Base-by-base conservation (phyloP, 1,140 invertebrate genomes). In the Polypedilum vanderplanki region DNA sequence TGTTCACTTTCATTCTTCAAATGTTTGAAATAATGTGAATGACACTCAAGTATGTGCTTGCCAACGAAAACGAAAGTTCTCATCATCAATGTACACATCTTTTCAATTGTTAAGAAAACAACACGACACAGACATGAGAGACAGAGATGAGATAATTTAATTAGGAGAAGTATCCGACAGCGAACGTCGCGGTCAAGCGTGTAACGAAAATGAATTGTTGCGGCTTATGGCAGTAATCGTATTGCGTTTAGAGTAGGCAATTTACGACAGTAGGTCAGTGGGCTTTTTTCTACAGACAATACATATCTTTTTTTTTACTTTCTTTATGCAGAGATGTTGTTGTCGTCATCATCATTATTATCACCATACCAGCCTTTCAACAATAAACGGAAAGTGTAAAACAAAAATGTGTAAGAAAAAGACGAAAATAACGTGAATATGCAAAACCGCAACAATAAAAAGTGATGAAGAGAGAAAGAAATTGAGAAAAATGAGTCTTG, bases 261-360 rank as follows among this genome's bases (percentile, higher is more conserved):
- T 57, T 57, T 57, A n/a, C 46, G 46, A 57, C 65, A 70, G 65
- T 70, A 70, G 65, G 65, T 70, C 65, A 70, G 65, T 70, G 65
- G 65, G 65, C 17, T 20, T 70, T 70, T 70, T 18, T 20, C 18
- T 4, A n/a, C 24, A 33, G 24, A 33, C 24, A 33, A 33, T 33
- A 33, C 5, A 33, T n/a, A n/a, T n/a, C n/a, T n/a, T n/a, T n/a
- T n/a, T 57, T n/a, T 57, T n/a, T 12, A 12, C 46, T 57, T 57
- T 57, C 46, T 57, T 57, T 57, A 12, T 33, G 24, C 24, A 1
- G 24, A 33, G 24, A 33, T 33, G 24, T 33, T 33, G 24, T 33
- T n/a, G n/a, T 57, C 46, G n/a, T 57, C 46, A 57, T 57, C 46
- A 57, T 57, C 46, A 57, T 57, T 46, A n/a, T 57, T 12, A 9